Evolutionary conservation across 2,113 vertebrate species (phyloP), one percentile per base, ranked within the genome.

Genomic region (Sprattus sprattus): DNA sequence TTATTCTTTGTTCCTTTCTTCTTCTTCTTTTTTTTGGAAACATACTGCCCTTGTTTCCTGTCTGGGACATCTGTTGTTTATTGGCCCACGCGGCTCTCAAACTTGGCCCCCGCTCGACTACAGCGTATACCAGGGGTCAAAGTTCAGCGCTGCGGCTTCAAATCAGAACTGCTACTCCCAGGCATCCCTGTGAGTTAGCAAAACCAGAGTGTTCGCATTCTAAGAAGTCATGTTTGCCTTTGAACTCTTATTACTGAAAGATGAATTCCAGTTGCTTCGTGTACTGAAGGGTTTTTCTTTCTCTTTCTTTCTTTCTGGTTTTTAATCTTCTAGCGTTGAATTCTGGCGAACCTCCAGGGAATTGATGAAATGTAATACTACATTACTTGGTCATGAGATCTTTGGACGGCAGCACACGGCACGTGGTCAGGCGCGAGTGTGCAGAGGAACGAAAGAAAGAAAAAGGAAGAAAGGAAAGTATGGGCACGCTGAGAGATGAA

Each of bases 61-160:
- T 88, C 87, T 85, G 82, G 75, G 89, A 91, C 91, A 92, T 92
- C 90, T 92, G 91, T 88, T 91, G 89, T 92, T 92, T 91, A 90
- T 92, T 90, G 91, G 89, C 87, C 87, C 84, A 54, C 80, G 83
- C 85, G 82, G 85, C 82, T 88, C 82, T 88, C 87, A 60, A 13
- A 86, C 83, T 88, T 87, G 89, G 90, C 87, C 87, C 39, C 39
- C 71, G 90, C 85, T 91, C 86, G 86, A 85, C 87, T 89, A 91
- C 87, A 80, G 83, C 88, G 88, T 84, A 85, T 83, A 89, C 80
- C 81, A 84, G 60, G 86, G 88, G 90, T 91, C 84, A 85, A 57
- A 86, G 90, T 82, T 91, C 87, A 90, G 67, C 78, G 64, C 80
- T 88, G 85, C 32, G 82, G 86, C 87, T 87, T 89, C 64, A 83